phyloP scores from a whole-genome alignment of 2,113 vertebrate genomes.

The Philantomba maxwellii region DNA sequence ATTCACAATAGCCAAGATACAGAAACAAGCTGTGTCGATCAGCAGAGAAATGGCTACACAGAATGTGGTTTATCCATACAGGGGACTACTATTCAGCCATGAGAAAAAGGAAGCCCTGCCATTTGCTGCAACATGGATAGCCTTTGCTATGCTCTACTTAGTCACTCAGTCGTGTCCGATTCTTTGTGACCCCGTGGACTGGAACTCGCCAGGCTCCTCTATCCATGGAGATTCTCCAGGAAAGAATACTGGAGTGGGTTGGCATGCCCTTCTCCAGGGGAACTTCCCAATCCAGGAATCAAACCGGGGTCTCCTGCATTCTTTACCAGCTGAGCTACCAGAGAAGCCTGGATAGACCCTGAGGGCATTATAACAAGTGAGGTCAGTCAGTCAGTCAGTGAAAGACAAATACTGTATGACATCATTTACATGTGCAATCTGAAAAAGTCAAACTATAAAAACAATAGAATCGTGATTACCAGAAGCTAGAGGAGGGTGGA shows the following conservation, averaged over 20 bases:
- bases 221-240: background rate
- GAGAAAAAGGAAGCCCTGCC: background rate
- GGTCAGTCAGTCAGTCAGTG: background rate
- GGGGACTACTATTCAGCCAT: background rate
- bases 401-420: background rate
- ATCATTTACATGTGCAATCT: background rate
- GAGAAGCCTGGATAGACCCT: background rate
- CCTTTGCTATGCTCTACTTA: background rate
- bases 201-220: background rate
- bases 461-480: background rate
- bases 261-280: background rate
- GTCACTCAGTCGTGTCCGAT: background rate
- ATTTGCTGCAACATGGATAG: background rate
- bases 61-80: background rate
- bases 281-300: background rate
- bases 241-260: background rate
- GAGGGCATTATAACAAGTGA: background rate
- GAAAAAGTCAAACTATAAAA: background rate
- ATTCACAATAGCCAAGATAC: background rate
- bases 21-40: background rate
- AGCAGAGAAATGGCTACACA: background rate
- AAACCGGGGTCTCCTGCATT: background rate
- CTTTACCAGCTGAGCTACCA: background rate
- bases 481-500: background rate
- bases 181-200: background rate